A percentile compares a stretch with the other conserved stretches of the same genome.
Evolutionary conservation across 1,140 invertebrate species (phyloP).

Genomic region (Aradophagus sp.): DNA sequence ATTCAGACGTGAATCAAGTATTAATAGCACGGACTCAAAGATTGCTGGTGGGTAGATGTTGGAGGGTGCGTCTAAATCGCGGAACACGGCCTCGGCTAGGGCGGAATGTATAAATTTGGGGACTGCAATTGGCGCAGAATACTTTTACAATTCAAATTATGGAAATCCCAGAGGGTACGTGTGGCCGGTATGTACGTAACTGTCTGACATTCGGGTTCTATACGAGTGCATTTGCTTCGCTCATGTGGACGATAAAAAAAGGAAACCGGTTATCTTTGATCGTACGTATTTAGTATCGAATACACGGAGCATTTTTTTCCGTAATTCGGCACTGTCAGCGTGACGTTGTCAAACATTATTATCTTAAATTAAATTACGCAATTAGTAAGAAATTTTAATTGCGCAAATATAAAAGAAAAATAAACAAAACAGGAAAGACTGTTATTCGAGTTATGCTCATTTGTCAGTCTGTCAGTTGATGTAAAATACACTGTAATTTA

Average conservation of each 20-base stretch:
- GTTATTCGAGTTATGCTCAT: no score
- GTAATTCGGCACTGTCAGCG: slow-evolving; percentile 16
- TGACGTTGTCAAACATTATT: slow-evolving; percentile 36
- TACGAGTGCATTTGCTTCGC: slow-evolving; percentile 29
- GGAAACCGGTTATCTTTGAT: slow-evolving; percentile 45
- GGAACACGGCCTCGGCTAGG: slow-evolving; percentile 39
- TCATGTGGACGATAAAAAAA: slow-evolving; percentile 39
- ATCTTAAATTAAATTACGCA: slow-evolving; percentile 38
- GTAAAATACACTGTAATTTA: no score
- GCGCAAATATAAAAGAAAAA: slow-evolving; percentile 25
- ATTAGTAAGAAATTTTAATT: slow-evolving; percentile 30
- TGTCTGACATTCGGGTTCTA: slow-evolving; percentile 14
- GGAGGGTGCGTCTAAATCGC: slow-evolving; percentile 51
- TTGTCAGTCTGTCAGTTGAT: slow-evolving; percentile 4
- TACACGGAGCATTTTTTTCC: slow-evolving; percentile 37
- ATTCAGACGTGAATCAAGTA: slow-evolving; percentile 37
- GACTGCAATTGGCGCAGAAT: slow-evolving; percentile 67
- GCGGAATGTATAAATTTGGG: slow-evolving; percentile 62
- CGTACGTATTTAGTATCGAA: slow-evolving; percentile 39
- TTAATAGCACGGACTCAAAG: slow-evolving; percentile 38
- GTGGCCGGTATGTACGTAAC: slow-evolving; percentile 20
- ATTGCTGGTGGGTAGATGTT: slow-evolving; percentile 31
- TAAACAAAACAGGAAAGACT: no score
- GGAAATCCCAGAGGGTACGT: slow-evolving; percentile 62
- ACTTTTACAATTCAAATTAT: slow-evolving; percentile 71